Evolutionary conservation across 2,113 vertebrate species (phyloP), one percentile per base, ranked within the genome.

Genomic region (Semnopithecus entellus): DNA sequence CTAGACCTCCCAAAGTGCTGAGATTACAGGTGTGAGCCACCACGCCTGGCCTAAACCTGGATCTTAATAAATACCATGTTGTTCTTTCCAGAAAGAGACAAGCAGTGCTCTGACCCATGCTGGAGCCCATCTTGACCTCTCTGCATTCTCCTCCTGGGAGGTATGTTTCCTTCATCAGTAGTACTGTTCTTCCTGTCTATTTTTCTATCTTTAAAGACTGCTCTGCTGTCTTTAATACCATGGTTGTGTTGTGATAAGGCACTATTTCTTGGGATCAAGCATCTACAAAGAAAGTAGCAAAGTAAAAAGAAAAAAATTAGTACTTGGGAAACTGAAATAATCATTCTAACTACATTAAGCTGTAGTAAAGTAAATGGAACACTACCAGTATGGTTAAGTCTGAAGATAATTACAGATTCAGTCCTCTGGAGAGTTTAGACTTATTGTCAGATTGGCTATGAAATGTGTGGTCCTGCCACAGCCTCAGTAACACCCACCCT

Each of bases 101-200:
- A 99, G 99, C 95, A 99, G 99, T 32, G 99, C 99, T 11, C 97
- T 99, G 97, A 99, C 99, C 22, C 99, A 99, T 0, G 99, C 99
- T 4, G 99, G 99, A 96, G 99, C 99, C 98, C 99, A 99, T 98
- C 98, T 99, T 98, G 99, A 99, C 97, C 99, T 99, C n/a, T 99
- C 99, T 0, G 99, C 99, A 0, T 99, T 99, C 94, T 99, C 99
- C 4, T 99, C 99, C 6, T 99, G 99, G 99, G 99, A 99, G 99
- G 99, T 99, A 98, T 0, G 96, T 98, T 90, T 73, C 43, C 68
- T 79, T 55, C 48, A 75, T 27, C 59, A 18, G 11, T 2, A n/a
- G 8, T 64, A 30, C 13, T 88, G 43, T 35, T 80, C 80, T 94
- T 8, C 20, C 32, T 93, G 17, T 55, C 40, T 20, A 4, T 18